A percentile compares a stretch with the other conserved stretches of the same genome.
Evolutionary conservation across 2,888 invertebrate genomes (phyloP).

Genomic region (Apoderus coryli): DNA sequence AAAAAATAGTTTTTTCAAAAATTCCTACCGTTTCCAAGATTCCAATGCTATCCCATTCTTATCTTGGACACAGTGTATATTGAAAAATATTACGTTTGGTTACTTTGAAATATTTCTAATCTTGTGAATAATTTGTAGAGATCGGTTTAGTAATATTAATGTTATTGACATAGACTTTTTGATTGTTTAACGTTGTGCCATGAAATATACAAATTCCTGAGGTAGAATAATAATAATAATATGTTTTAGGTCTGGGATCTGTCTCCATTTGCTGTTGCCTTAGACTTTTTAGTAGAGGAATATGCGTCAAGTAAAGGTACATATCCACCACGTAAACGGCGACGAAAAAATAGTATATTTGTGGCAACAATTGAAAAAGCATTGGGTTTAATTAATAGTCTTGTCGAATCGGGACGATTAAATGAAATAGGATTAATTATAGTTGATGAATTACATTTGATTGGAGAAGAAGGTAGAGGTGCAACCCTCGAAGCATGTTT

Average conservation of each 20-base stretch:
- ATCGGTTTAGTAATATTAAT: too few relatives aligned
- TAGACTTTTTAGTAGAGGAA: conserved; percentile 86
- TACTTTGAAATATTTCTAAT: too few relatives aligned
- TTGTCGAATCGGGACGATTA: conserved; percentile 63
- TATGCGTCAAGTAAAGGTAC: conserved; percentile 84
- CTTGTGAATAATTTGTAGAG: too few relatives aligned
- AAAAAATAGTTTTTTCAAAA: too few relatives aligned
- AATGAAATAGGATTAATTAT: conserved; percentile 65
- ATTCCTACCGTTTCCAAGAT: too few relatives aligned
- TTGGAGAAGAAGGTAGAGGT: conserved; percentile 79
- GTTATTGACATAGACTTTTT: too few relatives aligned
- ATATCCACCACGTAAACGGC: conserved; percentile 64
- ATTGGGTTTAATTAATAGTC: conserved; percentile 65
- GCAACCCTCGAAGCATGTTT: conserved; percentile 71
- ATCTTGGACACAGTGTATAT: too few relatives aligned
- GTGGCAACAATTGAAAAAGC: conserved; percentile 95
- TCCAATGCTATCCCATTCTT: too few relatives aligned
- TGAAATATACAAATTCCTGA: too few relatives aligned
- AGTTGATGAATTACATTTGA: conserved; percentile 86
- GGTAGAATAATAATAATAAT: too few relatives aligned
- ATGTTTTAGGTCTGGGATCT: conserved; percentile 64
- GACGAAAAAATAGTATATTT: conserved; percentile 64
- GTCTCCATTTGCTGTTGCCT: conserved; percentile 72
- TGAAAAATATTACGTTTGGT: too few relatives aligned
- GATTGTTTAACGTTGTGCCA: too few relatives aligned